Evolutionary conservation across 2,888 invertebrate genomes (phyloP).

Genomic region (Apamea crenata): DNA sequence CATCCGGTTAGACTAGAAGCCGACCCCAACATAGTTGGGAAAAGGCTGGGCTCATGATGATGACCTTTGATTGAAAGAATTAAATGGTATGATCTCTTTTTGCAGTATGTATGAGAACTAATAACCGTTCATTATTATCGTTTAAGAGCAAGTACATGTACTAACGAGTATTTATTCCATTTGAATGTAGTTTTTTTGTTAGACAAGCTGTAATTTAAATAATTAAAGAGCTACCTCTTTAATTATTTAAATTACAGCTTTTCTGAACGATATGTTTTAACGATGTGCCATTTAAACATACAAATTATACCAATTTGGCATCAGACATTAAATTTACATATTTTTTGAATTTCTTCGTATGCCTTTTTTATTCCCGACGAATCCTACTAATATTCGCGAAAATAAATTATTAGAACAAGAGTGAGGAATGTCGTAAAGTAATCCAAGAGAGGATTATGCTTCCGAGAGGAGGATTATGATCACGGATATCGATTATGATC

Average conservation of each 20-base stretch:
- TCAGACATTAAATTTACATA: slow-evolving; percentile 53
- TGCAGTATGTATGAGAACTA: slow-evolving; percentile 10
- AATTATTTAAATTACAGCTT: slow-evolving; percentile 51
- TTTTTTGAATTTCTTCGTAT: background rate
- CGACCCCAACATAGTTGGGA: too few species aligned
- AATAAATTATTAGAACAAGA: background rate
- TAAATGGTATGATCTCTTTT: background rate
- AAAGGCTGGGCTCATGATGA: too few species aligned
- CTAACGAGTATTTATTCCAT: slow-evolving; percentile 37
- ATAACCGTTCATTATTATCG: slow-evolving; percentile 6
- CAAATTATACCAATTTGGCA: slow-evolving; percentile 52
- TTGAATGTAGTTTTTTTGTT: too few species aligned
- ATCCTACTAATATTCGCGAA: background rate
- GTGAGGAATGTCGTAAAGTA: background rate
- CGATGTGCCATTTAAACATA: slow-evolving; percentile 44
- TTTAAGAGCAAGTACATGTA: slow-evolving; percentile 35
- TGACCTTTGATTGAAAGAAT: background rate
- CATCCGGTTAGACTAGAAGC: too few species aligned
- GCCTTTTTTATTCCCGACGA: slow-evolving; percentile 14
- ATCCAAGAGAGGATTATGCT: background rate
- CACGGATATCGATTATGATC: too few species aligned
- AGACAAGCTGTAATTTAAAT: too few species aligned
- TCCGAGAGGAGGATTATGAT: too few species aligned
- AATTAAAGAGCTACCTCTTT: too few species aligned
- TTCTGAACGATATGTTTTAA: slow-evolving; percentile 23